Evolutionary conservation across 2,113 vertebrate genomes (phyloP).

Genomic region (Forbesichthys papilliferus): DNA sequence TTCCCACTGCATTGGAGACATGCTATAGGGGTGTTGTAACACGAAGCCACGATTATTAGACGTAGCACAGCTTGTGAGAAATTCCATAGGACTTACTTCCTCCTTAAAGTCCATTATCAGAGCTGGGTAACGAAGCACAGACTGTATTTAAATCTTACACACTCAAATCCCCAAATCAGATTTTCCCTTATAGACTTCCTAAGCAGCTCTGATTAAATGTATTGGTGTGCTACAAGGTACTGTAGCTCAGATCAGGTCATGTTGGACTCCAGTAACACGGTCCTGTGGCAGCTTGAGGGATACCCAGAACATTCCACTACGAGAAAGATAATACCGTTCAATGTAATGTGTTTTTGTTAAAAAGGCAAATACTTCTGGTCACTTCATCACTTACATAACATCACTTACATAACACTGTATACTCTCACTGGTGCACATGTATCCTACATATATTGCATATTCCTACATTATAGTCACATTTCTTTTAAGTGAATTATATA

Average conservation of each 20-base stretch:
- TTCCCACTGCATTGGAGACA: neutral
- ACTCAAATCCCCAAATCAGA: constrained; percentile 33
- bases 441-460: too few species aligned
- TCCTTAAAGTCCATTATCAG: constrained; percentile 13
- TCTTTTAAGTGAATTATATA: too few species aligned
- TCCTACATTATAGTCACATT: too few species aligned
- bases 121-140: neutral
- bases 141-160: constrained; percentile 9
- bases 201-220: constrained; percentile 36
- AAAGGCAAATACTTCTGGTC: too few species aligned
- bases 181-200: constrained; percentile 16
- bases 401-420: too few species aligned
- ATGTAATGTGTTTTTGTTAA: too few species aligned
- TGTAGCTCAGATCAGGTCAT: neutral
- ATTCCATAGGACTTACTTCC: neutral
- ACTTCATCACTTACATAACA: too few species aligned
- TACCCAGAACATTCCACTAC: too few species aligned
- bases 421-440: too few species aligned
- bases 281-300: too few species aligned
- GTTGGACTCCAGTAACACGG: neutral
- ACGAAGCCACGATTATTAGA: neutral
- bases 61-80: neutral
- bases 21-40: neutral
- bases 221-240: constrained; percentile 15
- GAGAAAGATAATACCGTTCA: too few species aligned